Percentiles rank a stretch among this genome's conserved stretches.
Evolutionary conservation across 2,888 invertebrate genomes (phyloP).

Genomic region (Nematopogon swammerdamellus): DNA sequence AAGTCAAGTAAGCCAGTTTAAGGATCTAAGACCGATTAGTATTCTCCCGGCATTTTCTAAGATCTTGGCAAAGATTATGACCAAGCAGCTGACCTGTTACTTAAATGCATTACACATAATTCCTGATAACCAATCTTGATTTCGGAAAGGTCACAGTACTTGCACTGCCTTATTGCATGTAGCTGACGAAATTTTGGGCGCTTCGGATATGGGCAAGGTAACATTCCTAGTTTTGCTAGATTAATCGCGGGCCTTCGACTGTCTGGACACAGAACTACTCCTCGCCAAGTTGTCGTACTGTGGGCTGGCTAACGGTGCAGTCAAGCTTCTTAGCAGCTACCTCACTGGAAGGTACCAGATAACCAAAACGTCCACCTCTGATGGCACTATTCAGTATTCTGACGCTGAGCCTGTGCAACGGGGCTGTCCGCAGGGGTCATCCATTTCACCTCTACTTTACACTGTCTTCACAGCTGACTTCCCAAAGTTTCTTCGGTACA

Average conservation of each 20-base stretch:
- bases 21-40: slow-evolving; percentile 6
- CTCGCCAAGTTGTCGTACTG: slow-evolving; percentile 7
- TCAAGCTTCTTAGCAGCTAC: not conserved
- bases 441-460: not conserved
- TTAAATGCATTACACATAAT: not conserved
- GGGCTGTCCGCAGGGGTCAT: not conserved
- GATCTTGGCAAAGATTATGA: not conserved
- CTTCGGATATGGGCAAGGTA: slow-evolving; percentile 8
- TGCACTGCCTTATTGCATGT: slow-evolving; percentile 10
- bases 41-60: not conserved
- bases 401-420: not conserved
- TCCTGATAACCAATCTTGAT: slow-evolving; percentile 1
- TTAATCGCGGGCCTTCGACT: slow-evolving; percentile 9
- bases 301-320: slow-evolving; percentile 5
- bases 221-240: slow-evolving; percentile 10
- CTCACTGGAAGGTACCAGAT: not conserved
- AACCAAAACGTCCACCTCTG: not conserved
- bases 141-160: slow-evolving; percentile 1
- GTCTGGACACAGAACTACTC: slow-evolving; percentile 3
- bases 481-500: not conserved
- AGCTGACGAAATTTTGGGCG: slow-evolving; percentile 9
- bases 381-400: not conserved
- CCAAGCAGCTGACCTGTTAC: not conserved
- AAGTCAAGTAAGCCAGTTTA: slow-evolving; percentile 5
- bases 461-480: not conserved